Evolutionary conservation across 1,140 invertebrate genomes (phyloP).

Genomic region (Drosophila setifemur): DNA sequence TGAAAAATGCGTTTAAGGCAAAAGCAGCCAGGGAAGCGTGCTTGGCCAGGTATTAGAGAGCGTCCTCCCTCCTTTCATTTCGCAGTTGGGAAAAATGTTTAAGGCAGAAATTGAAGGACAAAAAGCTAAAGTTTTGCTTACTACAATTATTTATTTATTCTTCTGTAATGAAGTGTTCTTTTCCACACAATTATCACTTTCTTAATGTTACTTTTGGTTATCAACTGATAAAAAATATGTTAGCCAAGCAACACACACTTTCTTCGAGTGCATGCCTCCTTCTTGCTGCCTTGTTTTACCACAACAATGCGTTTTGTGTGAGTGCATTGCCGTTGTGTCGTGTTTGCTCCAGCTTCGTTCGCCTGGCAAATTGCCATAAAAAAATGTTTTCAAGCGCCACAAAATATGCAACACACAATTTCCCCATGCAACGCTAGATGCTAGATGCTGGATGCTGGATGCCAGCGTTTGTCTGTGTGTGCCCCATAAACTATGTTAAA

Average conservation of each 20-base stretch:
- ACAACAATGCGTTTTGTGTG: conserved; percentile 27
- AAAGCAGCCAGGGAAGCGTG: conserved; percentile 38
- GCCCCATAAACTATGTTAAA: conserved; percentile 41
- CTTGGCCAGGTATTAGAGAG: conserved; percentile 46
- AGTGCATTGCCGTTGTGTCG: conserved; percentile 30
- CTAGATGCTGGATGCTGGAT: background rate
- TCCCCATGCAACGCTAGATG: conserved; percentile 46
- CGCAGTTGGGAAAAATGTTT: background rate
- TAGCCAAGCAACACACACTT: background rate
- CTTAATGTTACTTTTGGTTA: too few relatives aligned
- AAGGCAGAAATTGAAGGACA: too few relatives aligned
- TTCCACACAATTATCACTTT: too few relatives aligned
- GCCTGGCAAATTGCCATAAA: conserved; percentile 76
- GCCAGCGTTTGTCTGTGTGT: conserved; percentile 6
- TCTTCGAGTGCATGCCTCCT: background rate
- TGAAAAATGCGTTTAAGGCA: conserved; percentile 68
- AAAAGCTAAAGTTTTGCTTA: too few relatives aligned
- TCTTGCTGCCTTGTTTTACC: conserved; percentile 28
- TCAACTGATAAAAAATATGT: too few relatives aligned
- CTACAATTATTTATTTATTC: too few relatives aligned
- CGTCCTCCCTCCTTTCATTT: conserved; percentile 4
- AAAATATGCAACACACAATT: conserved; percentile 74
- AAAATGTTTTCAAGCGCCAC: conserved; percentile 68
- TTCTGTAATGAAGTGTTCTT: too few relatives aligned
- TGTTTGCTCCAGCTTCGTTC: conserved; percentile 46